These are phyloP conservation scores for Azemiops feae DNA, from an alignment of 2,113 vertebrate species.

Conservation along the genomic window DNA sequence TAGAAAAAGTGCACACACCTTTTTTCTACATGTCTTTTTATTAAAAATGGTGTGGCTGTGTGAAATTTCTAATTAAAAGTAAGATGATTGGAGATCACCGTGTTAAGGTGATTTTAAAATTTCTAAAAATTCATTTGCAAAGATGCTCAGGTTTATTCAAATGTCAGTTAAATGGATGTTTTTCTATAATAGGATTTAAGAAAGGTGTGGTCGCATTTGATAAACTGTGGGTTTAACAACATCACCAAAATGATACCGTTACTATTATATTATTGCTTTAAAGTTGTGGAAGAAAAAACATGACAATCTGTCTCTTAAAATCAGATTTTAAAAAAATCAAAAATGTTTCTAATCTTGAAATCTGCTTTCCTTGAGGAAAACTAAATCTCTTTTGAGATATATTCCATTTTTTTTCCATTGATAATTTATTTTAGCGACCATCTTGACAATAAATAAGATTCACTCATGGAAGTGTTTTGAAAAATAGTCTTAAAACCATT, in stretches of 20 bases:
- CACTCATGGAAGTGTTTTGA: background rate
- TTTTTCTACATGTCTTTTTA: background rate
- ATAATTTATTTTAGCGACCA: background rate
- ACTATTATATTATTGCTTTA: background rate
- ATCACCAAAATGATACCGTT: background rate
- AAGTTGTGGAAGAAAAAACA: background rate
- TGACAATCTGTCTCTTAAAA: background rate
- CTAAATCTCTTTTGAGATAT: accelerated
- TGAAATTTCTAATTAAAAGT: background rate
- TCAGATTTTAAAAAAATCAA: background rate
- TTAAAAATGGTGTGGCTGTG: background rate
- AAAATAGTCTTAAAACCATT: background rate
- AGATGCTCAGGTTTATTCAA: background rate
- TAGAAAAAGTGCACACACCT: background rate
- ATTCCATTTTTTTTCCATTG: background rate
- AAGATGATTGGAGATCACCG: background rate
- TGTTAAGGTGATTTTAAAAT: background rate
- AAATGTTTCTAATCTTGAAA: constrained; percentile 30
- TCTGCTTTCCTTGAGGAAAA: background rate
- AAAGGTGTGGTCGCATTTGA: background rate
- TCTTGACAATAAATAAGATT: background rate
- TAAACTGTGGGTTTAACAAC: background rate
- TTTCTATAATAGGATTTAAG: background rate
- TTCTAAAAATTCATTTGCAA: background rate
- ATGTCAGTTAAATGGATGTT: background rate